Conservation (phyloP, 2,797 vertebrate species). For the Prunella strophiata region DNA sequence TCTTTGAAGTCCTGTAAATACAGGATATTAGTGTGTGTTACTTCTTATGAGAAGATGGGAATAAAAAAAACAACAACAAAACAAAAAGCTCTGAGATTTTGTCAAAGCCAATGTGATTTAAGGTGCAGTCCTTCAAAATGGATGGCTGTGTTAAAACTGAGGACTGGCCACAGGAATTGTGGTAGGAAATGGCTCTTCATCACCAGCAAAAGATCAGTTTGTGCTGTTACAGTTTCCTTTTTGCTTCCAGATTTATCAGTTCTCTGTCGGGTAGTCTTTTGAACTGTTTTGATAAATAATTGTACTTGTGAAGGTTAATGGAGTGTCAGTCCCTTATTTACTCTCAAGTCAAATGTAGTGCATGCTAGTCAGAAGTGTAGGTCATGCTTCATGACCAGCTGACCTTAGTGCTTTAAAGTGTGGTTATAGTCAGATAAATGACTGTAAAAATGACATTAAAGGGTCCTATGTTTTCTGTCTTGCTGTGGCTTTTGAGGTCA, state of each 20-base stretch:
- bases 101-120: not conserved
- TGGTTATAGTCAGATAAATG: constrained; percentile 69
- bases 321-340: constrained; percentile 67
- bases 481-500: constrained; percentile 36
- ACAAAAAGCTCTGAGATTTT: not conserved
- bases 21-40: not conserved
- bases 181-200: constrained; percentile 14
- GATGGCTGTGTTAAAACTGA: not conserved
- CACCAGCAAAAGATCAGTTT: constrained; percentile 13
- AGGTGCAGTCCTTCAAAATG: not conserved
- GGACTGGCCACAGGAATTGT: not conserved
- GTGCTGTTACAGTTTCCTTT: not conserved
- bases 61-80: not conserved
- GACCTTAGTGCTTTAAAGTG: constrained; percentile 66
- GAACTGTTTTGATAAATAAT: constrained; percentile 74
- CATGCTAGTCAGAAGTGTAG: constrained; percentile 34
- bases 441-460: constrained; percentile 58
- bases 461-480: constrained; percentile 36
- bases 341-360: constrained; percentile 46
- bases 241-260: constrained; percentile 24
- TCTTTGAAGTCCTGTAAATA: not conserved
- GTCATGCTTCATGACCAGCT: constrained; percentile 64
- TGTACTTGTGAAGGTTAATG: constrained; percentile 72
- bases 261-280: constrained; percentile 32
- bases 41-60: not conserved